A percentile compares a stretch with the other conserved stretches of the same genome.
Conservation (phyloP, 2,888 invertebrate genomes). For the Ectemnius cavifrons region DNA sequence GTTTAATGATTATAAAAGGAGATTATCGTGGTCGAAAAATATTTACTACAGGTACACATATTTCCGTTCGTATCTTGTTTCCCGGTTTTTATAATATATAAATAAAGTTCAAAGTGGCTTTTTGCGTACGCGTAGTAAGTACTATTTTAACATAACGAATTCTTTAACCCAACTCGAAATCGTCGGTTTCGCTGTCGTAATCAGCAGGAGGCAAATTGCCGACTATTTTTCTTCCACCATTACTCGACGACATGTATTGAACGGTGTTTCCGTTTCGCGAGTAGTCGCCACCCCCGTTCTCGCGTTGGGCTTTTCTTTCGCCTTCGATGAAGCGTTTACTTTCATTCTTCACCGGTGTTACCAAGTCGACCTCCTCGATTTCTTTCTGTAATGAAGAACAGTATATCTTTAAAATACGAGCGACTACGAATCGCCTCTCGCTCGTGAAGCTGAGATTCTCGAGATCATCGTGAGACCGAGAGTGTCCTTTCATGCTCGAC, state of each 20-base stretch:
- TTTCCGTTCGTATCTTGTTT: no score
- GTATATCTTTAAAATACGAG: neutral
- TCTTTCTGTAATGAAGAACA: constrained; percentile 14
- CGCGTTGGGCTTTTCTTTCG: constrained; percentile 36
- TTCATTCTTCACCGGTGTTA: constrained; percentile 56
- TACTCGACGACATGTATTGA: neutral
- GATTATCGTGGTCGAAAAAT: no score
- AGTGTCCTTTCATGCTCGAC: no score
- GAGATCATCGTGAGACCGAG: no score
- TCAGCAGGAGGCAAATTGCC: constrained; percentile 57
- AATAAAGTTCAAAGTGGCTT: no score
- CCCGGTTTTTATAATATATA: no score
- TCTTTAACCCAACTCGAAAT: constrained; percentile 51
- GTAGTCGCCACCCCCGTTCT: constrained; percentile 46
- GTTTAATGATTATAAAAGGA: no score
- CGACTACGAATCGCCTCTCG: no score
- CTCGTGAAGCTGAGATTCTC: no score
- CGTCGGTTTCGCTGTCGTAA: constrained; percentile 61
- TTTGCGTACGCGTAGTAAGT: no score
- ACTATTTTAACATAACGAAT: no score
- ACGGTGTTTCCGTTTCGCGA: constrained; percentile 24
- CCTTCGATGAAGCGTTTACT: constrained; percentile 49
- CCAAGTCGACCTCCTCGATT: constrained; percentile 61
- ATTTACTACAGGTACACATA: no score
- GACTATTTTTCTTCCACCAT: neutral